A percentile compares a stretch with the other conserved stretches of the same genome.
Conservation (phyloP, 2,888 invertebrate genomes). For the Cantharis nigra region DNA sequence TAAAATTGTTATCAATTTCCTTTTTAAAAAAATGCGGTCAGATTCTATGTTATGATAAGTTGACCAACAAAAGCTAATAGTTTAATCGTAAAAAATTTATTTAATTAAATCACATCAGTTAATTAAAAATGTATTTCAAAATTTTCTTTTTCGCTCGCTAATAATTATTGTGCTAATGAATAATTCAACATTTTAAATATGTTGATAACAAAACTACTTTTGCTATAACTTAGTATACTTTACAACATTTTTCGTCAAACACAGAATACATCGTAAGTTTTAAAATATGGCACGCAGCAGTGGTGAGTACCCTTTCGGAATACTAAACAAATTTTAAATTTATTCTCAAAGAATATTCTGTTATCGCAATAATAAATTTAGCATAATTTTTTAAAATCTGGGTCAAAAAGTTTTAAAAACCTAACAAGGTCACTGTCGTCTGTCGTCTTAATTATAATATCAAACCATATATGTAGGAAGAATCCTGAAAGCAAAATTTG, state of each 20-base stretch:
- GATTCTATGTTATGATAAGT: not conserved
- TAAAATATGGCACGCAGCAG: not conserved
- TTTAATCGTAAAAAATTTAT: not conserved
- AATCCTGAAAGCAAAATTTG: not conserved
- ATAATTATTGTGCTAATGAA: not conserved
- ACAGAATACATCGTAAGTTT: not conserved
- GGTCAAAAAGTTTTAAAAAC: slow-evolving; percentile 2
- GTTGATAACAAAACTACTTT: not conserved
- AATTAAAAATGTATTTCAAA: not conserved
- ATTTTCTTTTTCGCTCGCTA: not conserved
- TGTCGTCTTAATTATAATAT: not conserved
- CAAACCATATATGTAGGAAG: not conserved
- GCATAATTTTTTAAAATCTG: slow-evolving; percentile 3
- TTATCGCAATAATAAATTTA: not conserved
- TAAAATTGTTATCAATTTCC: slow-evolving; percentile 19
- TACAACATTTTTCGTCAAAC: not conserved
- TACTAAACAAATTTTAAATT: not conserved
- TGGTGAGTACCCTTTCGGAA: not conserved
- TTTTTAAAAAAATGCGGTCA: slow-evolving; percentile 10
- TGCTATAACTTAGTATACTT: not conserved
- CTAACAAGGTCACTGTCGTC: not conserved
- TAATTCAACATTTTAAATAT: not conserved
- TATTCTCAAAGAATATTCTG: not conserved
- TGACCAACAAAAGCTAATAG: not conserved
- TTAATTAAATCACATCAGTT: not conserved